phyloP scores from a whole-genome alignment of 64 coral and sea anemone genomes.

The Stichodactyla helianthus region DNA sequence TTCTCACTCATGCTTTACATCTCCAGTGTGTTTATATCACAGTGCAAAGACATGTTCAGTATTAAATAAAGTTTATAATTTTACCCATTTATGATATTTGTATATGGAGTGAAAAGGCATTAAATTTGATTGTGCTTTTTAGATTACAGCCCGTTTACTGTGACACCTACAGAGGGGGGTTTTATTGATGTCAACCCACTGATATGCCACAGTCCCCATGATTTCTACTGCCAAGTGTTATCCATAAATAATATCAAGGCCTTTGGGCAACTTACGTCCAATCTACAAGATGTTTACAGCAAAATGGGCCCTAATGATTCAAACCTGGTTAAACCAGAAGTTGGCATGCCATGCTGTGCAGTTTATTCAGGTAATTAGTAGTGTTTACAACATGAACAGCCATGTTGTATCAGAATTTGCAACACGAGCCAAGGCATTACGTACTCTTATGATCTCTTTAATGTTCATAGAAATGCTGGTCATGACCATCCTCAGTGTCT shows the following conservation, averaged over 20 bases:
- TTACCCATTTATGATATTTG: too few relatives aligned
- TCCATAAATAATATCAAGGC: conserved; percentile 29
- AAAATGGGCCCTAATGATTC: conserved; percentile 14
- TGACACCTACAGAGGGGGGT: conserved; percentile 4
- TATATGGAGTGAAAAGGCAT: too few relatives aligned
- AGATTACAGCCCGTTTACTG: conserved; percentile 41
- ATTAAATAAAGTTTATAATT: too few relatives aligned
- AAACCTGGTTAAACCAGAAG: not conserved
- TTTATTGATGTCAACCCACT: conserved; percentile 50
- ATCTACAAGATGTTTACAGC: conserved; percentile 46
- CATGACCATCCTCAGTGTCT: too few relatives aligned
- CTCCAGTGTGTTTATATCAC: too few relatives aligned
- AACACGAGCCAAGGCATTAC: too few relatives aligned
- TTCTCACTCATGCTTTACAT: too few relatives aligned
- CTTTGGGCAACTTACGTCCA: conserved; percentile 41
- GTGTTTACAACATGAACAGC: too few relatives aligned
- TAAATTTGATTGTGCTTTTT: not conserved
- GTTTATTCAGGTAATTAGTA: conserved; percentile 22
- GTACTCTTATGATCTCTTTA: too few relatives aligned
- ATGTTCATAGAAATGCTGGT: too few relatives aligned
- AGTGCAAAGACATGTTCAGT: too few relatives aligned
- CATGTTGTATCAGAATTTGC: too few relatives aligned
- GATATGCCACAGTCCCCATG: conserved; percentile 46
- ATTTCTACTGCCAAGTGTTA: conserved; percentile 71
- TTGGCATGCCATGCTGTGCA: conserved; percentile 45